These are phyloP conservation scores for Ditula angustiorana DNA, from an alignment of 2,888 invertebrate genomes.

Conservation along the genomic window DNA sequence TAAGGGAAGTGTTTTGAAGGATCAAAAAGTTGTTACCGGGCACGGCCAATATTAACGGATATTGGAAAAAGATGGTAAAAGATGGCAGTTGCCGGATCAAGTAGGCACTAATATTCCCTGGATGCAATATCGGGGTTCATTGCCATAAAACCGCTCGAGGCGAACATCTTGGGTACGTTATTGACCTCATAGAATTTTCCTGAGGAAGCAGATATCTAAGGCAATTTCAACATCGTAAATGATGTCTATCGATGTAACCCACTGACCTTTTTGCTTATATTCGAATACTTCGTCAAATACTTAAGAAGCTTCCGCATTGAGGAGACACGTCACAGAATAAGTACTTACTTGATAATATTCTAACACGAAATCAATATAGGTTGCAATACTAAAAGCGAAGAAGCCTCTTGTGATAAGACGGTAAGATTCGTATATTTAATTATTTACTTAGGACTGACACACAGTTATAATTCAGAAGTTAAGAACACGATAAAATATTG, in stretches of 20 bases:
- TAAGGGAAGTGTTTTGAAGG: slow-evolving; percentile 60
- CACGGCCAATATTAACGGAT: slow-evolving; percentile 70
- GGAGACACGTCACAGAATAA: not conserved
- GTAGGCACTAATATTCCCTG: slow-evolving; percentile 73
- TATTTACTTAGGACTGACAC: too few species aligned
- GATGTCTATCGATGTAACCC: slow-evolving; percentile 68
- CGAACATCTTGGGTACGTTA: slow-evolving; percentile 70
- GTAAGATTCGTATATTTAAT: too few species aligned
- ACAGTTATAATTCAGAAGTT: not conserved
- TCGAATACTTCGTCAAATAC: slow-evolving; percentile 51
- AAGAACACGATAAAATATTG: slow-evolving; percentile 8
- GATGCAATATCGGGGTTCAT: slow-evolving; percentile 74
- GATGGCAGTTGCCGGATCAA: slow-evolving; percentile 72
- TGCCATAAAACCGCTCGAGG: slow-evolving; percentile 74
- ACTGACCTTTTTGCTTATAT: slow-evolving; percentile 53
- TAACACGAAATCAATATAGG: too few species aligned
- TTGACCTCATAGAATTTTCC: slow-evolving; percentile 70
- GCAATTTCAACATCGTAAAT: slow-evolving; percentile 70
- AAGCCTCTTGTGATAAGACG: too few species aligned
- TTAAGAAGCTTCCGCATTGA: slow-evolving; percentile 44
- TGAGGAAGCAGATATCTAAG: slow-evolving; percentile 66
- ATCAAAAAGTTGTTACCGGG: slow-evolving; percentile 62
- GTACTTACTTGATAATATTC: too few species aligned
- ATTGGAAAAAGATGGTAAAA: slow-evolving; percentile 76
- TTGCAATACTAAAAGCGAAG: too few species aligned